Evolutionary conservation across 2,113 vertebrate genomes (phyloP).

Genomic region (Irena cyanogastra): DNA sequence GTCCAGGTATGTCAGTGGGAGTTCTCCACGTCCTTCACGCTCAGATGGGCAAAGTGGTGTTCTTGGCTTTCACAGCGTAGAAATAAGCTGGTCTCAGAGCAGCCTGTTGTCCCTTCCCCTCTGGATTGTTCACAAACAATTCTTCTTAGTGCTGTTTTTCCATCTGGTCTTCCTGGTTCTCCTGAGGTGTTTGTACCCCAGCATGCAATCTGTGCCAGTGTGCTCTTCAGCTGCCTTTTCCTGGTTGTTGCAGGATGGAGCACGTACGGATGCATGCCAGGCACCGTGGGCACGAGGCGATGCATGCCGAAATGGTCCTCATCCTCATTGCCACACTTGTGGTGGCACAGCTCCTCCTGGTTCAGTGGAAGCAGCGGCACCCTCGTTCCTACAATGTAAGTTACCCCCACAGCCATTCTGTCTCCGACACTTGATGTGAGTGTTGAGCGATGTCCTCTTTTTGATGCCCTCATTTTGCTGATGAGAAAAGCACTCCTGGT

Average conservation of each 20-base stretch:
- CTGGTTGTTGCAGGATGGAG: conserved; percentile 81
- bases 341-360: conserved; percentile 91
- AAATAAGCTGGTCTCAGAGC: background rate
- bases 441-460: fast-evolving
- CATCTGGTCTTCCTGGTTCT: background rate
- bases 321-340: conserved; percentile 96
- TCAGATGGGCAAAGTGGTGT: background rate
- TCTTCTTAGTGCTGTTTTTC: background rate
- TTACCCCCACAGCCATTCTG: background rate
- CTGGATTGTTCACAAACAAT: background rate
- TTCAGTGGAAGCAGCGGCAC: conserved; percentile 98
- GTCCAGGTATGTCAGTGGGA: fast-evolving
- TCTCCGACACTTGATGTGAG: fast-evolving
- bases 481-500: background rate
- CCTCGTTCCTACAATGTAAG: conserved; percentile 97
- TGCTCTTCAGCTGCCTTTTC: background rate
- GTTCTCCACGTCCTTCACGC: background rate
- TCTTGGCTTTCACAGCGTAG: background rate
- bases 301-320: conserved; percentile 99
- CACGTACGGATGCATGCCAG: conserved; percentile 97
- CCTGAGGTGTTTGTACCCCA: background rate
- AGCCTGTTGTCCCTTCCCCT: background rate
- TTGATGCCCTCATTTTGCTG: background rate
- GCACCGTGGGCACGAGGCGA: conserved; percentile 95
- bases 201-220: background rate